A percentile compares a stretch with the other conserved stretches of the same genome.
phyloP scores from a whole-genome alignment of 2,888 invertebrate species.

The Cabera pusaria region DNA sequence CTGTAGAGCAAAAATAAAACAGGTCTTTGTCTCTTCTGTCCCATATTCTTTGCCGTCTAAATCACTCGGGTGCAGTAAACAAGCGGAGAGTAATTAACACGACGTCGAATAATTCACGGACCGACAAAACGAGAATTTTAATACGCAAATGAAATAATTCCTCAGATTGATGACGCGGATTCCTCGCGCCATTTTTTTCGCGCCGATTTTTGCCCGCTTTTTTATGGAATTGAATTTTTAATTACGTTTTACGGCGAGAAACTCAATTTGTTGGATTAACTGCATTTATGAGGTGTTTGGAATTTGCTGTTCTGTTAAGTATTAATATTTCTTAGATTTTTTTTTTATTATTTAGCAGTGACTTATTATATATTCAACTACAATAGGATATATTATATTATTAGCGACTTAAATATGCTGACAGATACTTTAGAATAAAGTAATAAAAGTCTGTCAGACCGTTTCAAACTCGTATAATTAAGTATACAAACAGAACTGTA shows the following conservation, averaged over 20 bases:
- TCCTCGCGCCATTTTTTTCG: constrained; percentile 52
- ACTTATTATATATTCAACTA: no score
- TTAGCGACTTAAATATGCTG: no score
- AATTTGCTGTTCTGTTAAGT: constrained; percentile 41
- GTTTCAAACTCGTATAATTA: constrained; percentile 1
- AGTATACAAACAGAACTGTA: constrained; percentile 32
- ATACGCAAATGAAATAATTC: constrained; percentile 82
- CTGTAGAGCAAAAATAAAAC: no score
- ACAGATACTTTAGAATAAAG: no score
- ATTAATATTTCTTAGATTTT: constrained; percentile 38
- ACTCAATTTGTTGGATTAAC: constrained; percentile 78
- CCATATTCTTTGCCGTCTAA: constrained; percentile 44
- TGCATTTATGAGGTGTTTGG: constrained; percentile 53
- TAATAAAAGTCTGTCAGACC: no score
- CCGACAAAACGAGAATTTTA: constrained; percentile 81
- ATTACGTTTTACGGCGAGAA: constrained; percentile 79
- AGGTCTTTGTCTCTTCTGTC: constrained; percentile 8
- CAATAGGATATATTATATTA: no score
- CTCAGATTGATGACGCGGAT: constrained; percentile 79
- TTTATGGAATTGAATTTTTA: constrained; percentile 75
- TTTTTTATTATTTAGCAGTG: constrained; percentile 8
- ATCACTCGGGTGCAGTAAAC: constrained; percentile 63
- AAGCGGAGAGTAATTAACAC: constrained; percentile 71
- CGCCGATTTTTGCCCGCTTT: constrained; percentile 42
- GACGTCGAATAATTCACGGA: constrained; percentile 73